These are phyloP conservation scores for Oryzias melastigma DNA, from an alignment of 2,113 vertebrate species.

Conservation along the genomic window DNA sequence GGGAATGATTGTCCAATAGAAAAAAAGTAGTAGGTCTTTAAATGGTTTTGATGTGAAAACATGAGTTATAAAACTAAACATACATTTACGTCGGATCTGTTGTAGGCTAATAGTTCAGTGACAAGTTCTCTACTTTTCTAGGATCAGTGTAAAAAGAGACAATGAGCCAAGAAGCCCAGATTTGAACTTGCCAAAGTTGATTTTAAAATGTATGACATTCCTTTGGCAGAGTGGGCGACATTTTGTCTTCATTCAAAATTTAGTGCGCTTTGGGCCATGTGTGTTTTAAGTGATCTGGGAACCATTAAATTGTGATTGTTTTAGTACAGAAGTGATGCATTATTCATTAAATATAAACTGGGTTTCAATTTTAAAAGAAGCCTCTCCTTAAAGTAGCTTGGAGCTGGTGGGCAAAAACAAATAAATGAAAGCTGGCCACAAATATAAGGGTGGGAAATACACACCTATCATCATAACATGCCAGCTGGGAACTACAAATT, in stretches of 20 bases:
- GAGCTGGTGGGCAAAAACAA: background rate
- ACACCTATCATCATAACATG: too few species aligned
- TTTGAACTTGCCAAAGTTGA: slow-evolving; percentile 32
- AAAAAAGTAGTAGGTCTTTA: too few species aligned
- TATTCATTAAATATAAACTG: slow-evolving; percentile 15
- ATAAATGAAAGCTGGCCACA: too few species aligned
- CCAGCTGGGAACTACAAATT: too few species aligned
- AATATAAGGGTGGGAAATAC: too few species aligned
- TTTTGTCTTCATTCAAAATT: slow-evolving; percentile 53
- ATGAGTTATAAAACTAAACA: too few species aligned
- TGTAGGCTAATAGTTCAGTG: background rate
- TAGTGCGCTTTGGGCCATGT: slow-evolving; percentile 13
- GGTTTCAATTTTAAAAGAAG: background rate
- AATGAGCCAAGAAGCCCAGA: slow-evolving; percentile 25
- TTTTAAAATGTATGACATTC: slow-evolving; percentile 38
- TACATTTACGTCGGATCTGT: too few species aligned
- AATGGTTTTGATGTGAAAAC: too few species aligned
- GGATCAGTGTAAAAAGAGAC: slow-evolving; percentile 15
- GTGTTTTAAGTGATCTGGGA: slow-evolving; percentile 24
- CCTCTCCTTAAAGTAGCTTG: background rate
- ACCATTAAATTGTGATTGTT: slow-evolving; percentile 19
- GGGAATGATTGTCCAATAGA: too few species aligned
- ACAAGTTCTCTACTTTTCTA: background rate
- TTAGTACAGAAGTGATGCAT: slow-evolving; percentile 14
- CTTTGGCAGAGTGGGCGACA: slow-evolving; percentile 14